Evolutionary conservation across 2,797 vertebrate genomes (phyloP).

Genomic region (Calcarius lapponicus): DNA sequence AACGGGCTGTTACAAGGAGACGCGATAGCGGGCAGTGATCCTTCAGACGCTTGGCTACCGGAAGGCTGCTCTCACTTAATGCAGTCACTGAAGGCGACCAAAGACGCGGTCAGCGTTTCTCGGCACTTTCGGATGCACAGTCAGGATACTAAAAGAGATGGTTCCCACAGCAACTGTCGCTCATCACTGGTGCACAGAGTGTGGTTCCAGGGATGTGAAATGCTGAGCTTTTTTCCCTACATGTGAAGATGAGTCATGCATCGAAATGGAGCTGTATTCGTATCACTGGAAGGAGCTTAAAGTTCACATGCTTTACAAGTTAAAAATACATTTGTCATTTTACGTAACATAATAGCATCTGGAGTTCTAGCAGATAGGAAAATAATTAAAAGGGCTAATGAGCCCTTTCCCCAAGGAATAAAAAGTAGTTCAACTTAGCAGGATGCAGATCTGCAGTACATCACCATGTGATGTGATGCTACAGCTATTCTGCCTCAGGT

Average conservation of each 20-base stretch:
- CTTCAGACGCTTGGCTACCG: neutral
- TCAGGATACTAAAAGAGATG: neutral
- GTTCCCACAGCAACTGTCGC: slow-evolving; percentile 48
- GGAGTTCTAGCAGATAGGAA: slow-evolving; percentile 13
- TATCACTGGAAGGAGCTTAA: slow-evolving; percentile 31
- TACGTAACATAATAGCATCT: slow-evolving; percentile 36
- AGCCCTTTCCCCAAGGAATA: slow-evolving; percentile 39
- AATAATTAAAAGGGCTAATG: slow-evolving; percentile 65
- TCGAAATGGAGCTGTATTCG: slow-evolving; percentile 14
- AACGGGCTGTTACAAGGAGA: accelerated
- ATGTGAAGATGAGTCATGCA: slow-evolving; percentile 43
- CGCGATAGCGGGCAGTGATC: accelerated
- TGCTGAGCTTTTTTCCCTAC: neutral
- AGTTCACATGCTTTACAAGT: slow-evolving; percentile 38
- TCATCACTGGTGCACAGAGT: neutral
- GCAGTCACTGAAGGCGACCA: neutral
- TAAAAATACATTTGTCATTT: slow-evolving; percentile 64
- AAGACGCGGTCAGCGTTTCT: neutral
- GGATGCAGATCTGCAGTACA: neutral
- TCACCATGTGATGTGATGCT: neutral
- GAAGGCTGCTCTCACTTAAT: neutral
- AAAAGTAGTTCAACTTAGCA: slow-evolving; percentile 29
- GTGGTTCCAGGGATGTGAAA: neutral
- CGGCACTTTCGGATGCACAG: neutral
- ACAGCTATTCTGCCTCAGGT: slow-evolving; percentile 23